Evolutionary conservation across 2,888 invertebrate species (phyloP).

Genomic region (Pecten maximus): DNA sequence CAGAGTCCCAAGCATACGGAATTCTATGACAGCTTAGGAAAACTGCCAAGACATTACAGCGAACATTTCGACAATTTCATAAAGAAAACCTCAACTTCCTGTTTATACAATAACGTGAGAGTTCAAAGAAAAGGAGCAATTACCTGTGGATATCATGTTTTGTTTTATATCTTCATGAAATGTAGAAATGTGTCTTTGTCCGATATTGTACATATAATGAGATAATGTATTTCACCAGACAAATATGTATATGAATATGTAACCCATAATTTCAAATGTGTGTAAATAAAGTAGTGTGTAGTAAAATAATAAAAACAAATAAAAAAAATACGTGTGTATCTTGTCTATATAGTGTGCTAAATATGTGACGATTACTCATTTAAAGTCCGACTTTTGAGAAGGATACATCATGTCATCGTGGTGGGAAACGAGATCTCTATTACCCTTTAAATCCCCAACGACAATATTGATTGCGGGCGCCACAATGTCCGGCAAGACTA

Average conservation of each 20-base stretch:
- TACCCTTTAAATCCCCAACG: too few relatives aligned
- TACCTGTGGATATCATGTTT: slow-evolving; percentile 36
- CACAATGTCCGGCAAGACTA: slow-evolving; percentile 39
- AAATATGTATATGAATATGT: not conserved
- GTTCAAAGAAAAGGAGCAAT: not conserved
- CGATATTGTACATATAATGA: not conserved
- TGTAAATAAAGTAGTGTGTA: too few relatives aligned
- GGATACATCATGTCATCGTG: too few relatives aligned
- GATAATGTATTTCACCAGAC: not conserved
- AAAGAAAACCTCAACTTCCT: not conserved
- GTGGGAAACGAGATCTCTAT: too few relatives aligned
- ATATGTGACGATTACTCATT: not conserved
- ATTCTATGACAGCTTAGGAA: slow-evolving; percentile 19
- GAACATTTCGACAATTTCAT: not conserved
- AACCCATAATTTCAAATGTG: not conserved
- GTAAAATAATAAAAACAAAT: too few relatives aligned
- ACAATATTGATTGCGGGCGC: slow-evolving; percentile 11
- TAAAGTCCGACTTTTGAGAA: not conserved
- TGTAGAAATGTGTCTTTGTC: not conserved
- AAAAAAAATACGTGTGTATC: too few relatives aligned
- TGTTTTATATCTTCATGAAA: slow-evolving; percentile 38
- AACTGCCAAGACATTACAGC: not conserved
- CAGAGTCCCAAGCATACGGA: not conserved
- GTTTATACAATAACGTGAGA: not conserved
- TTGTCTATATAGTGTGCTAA: not conserved